A percentile compares a stretch with the other conserved stretches of the same genome.
These are phyloP conservation scores for Nomada goodeniana DNA, from an alignment of 2,888 invertebrate species.

Conservation along the genomic window DNA sequence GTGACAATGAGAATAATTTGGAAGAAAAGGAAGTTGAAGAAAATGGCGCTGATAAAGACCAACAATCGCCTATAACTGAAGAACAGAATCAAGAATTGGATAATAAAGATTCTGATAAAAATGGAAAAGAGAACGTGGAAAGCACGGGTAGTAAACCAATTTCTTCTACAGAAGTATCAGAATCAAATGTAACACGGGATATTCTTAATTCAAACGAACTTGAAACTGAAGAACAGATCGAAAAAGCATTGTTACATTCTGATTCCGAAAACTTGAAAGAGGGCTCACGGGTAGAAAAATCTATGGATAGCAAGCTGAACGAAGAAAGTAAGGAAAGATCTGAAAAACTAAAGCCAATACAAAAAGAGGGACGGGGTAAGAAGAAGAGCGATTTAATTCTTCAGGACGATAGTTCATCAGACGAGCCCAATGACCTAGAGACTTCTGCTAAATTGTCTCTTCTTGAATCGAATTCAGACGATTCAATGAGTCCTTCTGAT, in stretches of 20 bases:
- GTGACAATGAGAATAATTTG: neutral
- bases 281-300: neutral
- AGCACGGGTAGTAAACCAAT: too few relatives aligned
- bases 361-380: neutral
- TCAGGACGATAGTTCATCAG: neutral
- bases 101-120: neutral
- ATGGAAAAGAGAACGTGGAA: neutral
- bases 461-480: constrained; percentile 67
- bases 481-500: constrained; percentile 31
- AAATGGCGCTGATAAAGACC: neutral
- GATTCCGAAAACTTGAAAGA: constrained; percentile 31
- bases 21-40: neutral
- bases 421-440: constrained; percentile 26
- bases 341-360: too few relatives aligned
- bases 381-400: neutral
- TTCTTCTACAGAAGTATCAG: neutral
- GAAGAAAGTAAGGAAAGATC: neutral
- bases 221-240: constrained; percentile 18
- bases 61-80: neutral
- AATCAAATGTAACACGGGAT: neutral
- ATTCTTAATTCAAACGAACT: neutral
- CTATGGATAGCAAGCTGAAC: neutral
- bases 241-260: constrained; percentile 20
- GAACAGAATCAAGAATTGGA: neutral
- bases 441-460: constrained; percentile 48